phyloP scores from a whole-genome alignment of 2,888 invertebrate species.

The Ectemnius cavifrons region DNA sequence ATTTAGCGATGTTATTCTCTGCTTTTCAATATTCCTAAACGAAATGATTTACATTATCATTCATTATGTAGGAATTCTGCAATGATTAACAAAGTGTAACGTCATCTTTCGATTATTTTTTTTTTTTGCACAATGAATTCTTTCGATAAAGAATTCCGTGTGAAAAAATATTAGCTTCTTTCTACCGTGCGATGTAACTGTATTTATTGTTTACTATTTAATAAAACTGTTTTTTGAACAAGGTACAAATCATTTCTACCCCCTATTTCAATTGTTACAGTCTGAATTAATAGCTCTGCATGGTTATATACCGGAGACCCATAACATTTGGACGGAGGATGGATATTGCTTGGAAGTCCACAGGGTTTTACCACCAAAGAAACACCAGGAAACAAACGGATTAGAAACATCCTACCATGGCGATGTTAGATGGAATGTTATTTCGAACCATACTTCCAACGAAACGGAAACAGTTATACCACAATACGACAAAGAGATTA shows the following conservation, averaged over 20 bases:
- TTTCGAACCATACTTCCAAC: not conserved
- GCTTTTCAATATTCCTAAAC: too few relatives aligned
- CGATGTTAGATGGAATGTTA: not conserved
- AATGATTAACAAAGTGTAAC: too few relatives aligned
- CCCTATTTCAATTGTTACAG: slow-evolving; percentile 65
- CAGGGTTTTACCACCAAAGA: slow-evolving; percentile 70
- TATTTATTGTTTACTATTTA: not conserved
- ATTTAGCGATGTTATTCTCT: too few relatives aligned
- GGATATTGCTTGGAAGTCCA: slow-evolving; percentile 78
- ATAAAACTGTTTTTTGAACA: not conserved
- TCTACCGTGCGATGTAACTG: too few relatives aligned
- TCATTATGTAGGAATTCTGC: too few relatives aligned
- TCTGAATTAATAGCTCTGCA: slow-evolving; percentile 77
- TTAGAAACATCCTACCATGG: not conserved
- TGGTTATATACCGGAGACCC: slow-evolving; percentile 77
- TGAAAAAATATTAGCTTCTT: too few relatives aligned
- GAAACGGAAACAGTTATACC: not conserved
- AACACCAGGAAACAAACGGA: not conserved
- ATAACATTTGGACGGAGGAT: slow-evolving; percentile 78
- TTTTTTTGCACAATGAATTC: too few relatives aligned
- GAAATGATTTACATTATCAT: too few relatives aligned
- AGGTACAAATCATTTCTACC: too few relatives aligned
- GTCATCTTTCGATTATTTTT: too few relatives aligned
- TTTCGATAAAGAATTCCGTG: too few relatives aligned
- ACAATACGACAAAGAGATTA: not conserved